Evolutionary conservation across 2,113 vertebrate genomes (phyloP).

Genomic region (Deroptyus accipitrinus): DNA sequence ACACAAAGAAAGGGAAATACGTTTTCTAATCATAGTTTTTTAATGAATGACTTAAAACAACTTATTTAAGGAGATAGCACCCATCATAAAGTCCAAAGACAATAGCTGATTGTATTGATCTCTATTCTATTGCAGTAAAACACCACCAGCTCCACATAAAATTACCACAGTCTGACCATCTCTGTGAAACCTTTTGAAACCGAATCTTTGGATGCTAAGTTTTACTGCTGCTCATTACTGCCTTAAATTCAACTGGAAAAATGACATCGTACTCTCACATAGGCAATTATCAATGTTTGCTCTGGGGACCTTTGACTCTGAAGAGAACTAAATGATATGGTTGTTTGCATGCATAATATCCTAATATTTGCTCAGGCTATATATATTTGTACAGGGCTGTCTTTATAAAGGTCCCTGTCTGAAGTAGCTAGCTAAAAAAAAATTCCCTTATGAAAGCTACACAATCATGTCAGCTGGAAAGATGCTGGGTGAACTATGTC

Average conservation of each 20-base stretch:
- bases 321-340: neutral
- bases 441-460: neutral
- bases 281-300: neutral
- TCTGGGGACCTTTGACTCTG: neutral
- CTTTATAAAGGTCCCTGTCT: neutral
- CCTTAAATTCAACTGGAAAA: neutral
- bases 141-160: neutral
- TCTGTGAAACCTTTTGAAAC: neutral
- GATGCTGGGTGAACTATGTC: accelerated
- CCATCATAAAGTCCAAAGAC: neutral
- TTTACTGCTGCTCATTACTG: neutral
- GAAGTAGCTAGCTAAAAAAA: conserved; percentile 6
- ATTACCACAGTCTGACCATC: neutral
- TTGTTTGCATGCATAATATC: neutral
- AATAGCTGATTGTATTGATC: neutral
- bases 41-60: neutral
- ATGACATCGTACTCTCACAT: neutral
- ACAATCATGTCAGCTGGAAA: neutral
- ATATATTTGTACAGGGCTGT: neutral
- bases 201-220: neutral
- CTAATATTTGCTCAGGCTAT: neutral
- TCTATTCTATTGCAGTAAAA: neutral
- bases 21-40: neutral
- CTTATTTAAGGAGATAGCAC: neutral
- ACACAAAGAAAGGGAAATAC: neutral